Conservation (phyloP, 2,888 invertebrate species). For the Crocallis elinguaria region DNA sequence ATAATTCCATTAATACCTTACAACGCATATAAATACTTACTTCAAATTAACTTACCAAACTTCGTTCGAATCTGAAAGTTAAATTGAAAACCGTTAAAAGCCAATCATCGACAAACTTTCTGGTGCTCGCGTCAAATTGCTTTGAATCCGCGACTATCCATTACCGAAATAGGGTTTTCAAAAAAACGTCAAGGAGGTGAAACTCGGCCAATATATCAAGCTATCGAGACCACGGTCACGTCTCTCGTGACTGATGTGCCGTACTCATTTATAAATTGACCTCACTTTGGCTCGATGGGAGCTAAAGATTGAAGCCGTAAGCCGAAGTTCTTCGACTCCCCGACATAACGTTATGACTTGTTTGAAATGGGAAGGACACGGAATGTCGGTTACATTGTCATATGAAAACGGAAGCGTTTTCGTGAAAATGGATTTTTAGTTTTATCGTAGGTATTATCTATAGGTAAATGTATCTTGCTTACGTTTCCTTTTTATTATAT, state of each 20-base stretch:
- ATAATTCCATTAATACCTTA: constrained; percentile 9
- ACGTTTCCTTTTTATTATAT: neutral
- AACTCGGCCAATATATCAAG: constrained; percentile 68
- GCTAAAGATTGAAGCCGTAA: constrained; percentile 33
- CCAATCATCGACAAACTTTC: constrained; percentile 54
- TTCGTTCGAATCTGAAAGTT: constrained; percentile 66
- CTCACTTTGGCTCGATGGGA: constrained; percentile 47
- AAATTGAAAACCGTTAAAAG: constrained; percentile 73
- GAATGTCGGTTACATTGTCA: constrained; percentile 27
- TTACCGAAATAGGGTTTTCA: constrained; percentile 67
- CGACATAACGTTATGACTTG: constrained; percentile 29
- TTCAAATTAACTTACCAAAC: constrained; percentile 41
- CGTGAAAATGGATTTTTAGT: constrained; percentile 23
- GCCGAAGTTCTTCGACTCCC: constrained; percentile 24
- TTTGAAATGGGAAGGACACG: constrained; percentile 24
- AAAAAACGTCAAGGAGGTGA: constrained; percentile 73
- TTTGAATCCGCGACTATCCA: constrained; percentile 64
- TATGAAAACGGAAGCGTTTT: constrained; percentile 23
- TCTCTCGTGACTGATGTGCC: constrained; percentile 67
- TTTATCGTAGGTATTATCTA: constrained; percentile 1
- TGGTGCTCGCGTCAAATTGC: constrained; percentile 58
- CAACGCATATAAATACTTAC: constrained; percentile 14
- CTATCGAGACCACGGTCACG: constrained; percentile 56
- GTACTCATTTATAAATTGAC: constrained; percentile 77
- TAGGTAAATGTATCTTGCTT: neutral